These are phyloP conservation scores for Ceyx margarethae DNA, from an alignment of 2,113 vertebrate genomes.

Conservation along the genomic window DNA sequence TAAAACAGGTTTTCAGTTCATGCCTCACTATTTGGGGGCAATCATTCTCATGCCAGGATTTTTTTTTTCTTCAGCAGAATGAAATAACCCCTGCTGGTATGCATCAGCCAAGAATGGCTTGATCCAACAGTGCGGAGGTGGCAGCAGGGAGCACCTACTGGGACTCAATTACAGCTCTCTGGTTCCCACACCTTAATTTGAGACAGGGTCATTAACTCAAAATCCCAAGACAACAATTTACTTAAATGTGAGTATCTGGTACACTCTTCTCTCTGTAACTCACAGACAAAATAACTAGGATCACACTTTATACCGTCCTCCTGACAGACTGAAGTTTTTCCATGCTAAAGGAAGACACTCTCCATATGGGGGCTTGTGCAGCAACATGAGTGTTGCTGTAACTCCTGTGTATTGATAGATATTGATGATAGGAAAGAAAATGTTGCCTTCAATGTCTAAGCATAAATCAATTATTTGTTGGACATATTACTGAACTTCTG, in stretches of 20 bases:
- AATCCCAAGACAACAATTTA: not conserved
- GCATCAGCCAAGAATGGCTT: not conserved
- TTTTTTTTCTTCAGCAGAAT: not conserved
- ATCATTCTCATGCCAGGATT: not conserved
- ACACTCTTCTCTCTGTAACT: not conserved
- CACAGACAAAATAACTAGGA: not conserved
- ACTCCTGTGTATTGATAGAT: not conserved
- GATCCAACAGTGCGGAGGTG: not conserved
- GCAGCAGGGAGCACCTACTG: not conserved
- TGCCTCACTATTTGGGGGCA: not conserved
- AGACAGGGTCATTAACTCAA: not conserved
- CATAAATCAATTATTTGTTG: not conserved
- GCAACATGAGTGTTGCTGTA: not conserved
- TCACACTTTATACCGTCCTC: not conserved
- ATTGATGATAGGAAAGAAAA: not conserved
- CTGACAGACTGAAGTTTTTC: not conserved
- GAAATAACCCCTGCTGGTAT: not conserved
- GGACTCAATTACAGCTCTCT: not conserved
- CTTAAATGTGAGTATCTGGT: not conserved
- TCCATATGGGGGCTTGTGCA: not conserved
- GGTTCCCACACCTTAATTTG: not conserved
- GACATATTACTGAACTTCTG: not conserved
- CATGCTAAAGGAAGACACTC: not conserved
- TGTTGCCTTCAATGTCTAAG: not conserved
- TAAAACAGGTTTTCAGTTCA: slow-evolving; percentile 2